Base-by-base conservation (phyloP, 1,140 invertebrate genomes). In the Drosophila parabipectinata region DNA sequence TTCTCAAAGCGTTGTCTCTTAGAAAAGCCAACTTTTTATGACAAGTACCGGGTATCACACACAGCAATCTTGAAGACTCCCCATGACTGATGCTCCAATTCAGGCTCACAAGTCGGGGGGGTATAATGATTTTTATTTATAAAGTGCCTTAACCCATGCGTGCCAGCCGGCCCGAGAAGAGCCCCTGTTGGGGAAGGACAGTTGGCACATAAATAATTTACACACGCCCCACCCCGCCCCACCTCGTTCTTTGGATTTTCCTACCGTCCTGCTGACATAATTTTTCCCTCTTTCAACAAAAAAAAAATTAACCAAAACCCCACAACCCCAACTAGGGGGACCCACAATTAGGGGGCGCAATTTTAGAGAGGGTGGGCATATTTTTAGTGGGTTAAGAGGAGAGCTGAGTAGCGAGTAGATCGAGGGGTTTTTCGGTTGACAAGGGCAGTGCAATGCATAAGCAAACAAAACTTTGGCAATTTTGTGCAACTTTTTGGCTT, bases 131-230 rank as follows among this genome's bases (percentile, higher is more conserved):
- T 85, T 84, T 85, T 85, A 85, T 85, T 80, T 85, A 85, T 85
- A 85, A 85, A 80, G 81, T 78, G 68, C 28, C 50, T 64, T 66
- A 64, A 74, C 52, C 26, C 74, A 83, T 82, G 79, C 79, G 79
- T 82, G 79, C 63, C 60, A 21, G 21, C 21, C 21, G 3, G 21
- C 21, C 21, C 21, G 21, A 2, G 21, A 21, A 21, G 14, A 50
- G 45, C 47, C 45, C 41, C 21, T 41, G 15, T 50, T 56, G 55
- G 52, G 66, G 54, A 62, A 71, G 73, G 77, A 81, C 81, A 80
- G 81, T 85, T 85, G 81, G 63, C 81, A 77, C 73, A 85, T 85
- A 85, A 87, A 85, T 87, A 87, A 85, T 85, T 85, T 78, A 85
- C 69, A 72, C 77, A 60, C 77, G 61, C 69, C 41, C 39, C 61